Conservation (phyloP, 2,113 vertebrate species). For the Lanius collurio region DNA sequence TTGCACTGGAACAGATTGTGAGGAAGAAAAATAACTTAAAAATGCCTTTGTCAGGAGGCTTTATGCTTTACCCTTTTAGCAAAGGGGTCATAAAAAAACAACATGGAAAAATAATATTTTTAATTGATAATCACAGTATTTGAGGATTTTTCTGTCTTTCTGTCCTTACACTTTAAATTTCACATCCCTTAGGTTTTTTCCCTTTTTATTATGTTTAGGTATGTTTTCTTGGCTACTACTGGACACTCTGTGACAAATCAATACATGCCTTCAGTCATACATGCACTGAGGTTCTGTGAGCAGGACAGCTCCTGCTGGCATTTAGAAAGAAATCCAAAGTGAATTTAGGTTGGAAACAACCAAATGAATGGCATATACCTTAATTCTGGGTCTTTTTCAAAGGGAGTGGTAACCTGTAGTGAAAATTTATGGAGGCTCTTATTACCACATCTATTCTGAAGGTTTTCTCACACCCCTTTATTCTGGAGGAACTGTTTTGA, state of each 20-base stretch:
- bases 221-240: not conserved
- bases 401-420: conserved; percentile 5
- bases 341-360: not conserved
- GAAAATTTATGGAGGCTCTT: not conserved
- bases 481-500: not conserved
- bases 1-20: not conserved
- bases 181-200: not conserved
- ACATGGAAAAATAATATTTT: not conserved
- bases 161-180: not conserved
- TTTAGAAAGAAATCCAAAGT: not conserved
- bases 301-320: not conserved
- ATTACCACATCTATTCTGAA: not conserved
- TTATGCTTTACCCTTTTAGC: not conserved
- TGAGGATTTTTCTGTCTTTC: not conserved
- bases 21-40: not conserved
- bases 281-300: not conserved
- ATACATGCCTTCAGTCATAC: rapidly evolving
- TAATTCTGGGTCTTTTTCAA: not conserved
- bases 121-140: not conserved
- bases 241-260: not conserved
- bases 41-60: not conserved
- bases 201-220: not conserved
- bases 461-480: conserved; percentile 34
- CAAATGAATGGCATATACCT: not conserved
- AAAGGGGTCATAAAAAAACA: not conserved